Percentiles rank a stretch among this genome's conserved stretches.
phyloP scores from a whole-genome alignment of 2,888 invertebrate genomes.

The Eilema sororculum region DNA sequence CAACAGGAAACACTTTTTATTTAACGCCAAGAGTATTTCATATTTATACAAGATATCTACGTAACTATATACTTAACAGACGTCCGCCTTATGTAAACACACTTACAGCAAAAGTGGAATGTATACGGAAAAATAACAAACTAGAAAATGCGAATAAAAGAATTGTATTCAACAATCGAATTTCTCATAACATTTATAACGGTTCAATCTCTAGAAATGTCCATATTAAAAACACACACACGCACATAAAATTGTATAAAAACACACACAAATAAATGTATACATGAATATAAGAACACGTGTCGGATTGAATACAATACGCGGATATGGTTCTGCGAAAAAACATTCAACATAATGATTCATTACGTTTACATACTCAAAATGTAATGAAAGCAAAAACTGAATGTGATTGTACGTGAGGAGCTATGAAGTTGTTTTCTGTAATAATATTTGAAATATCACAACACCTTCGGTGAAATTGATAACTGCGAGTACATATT shows the following conservation, averaged over 20 bases:
- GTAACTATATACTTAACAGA: not conserved
- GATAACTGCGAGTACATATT: not conserved
- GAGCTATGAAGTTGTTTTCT: slow-evolving; percentile 4
- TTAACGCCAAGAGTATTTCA: too few relatives aligned
- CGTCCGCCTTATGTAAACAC: not conserved
- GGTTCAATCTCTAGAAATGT: slow-evolving; percentile 34
- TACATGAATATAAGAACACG: slow-evolving; percentile 36
- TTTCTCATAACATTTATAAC: slow-evolving; percentile 13
- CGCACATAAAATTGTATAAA: slow-evolving; percentile 32
- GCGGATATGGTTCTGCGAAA: slow-evolving; percentile 37
- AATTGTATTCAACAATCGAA: slow-evolving; percentile 17
- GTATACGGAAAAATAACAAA: slow-evolving; percentile 8
- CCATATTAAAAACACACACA: slow-evolving; percentile 28
- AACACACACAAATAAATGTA: slow-evolving; percentile 30
- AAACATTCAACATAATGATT: slow-evolving; percentile 46
- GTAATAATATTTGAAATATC: slow-evolving; percentile 9
- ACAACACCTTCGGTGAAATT: not conserved
- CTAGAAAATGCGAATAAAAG: slow-evolving; percentile 7
- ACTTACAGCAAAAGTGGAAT: slow-evolving; percentile 2
- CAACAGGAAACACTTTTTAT: too few relatives aligned
- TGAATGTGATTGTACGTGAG: slow-evolving; percentile 2
- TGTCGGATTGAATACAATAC: slow-evolving; percentile 41
- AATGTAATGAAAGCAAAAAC: slow-evolving; percentile 17
- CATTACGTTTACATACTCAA: slow-evolving; percentile 40
- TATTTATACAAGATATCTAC: not conserved